phyloP scores from a whole-genome alignment of 92 coral and sea anemone species.

The Muricea muricata region DNA sequence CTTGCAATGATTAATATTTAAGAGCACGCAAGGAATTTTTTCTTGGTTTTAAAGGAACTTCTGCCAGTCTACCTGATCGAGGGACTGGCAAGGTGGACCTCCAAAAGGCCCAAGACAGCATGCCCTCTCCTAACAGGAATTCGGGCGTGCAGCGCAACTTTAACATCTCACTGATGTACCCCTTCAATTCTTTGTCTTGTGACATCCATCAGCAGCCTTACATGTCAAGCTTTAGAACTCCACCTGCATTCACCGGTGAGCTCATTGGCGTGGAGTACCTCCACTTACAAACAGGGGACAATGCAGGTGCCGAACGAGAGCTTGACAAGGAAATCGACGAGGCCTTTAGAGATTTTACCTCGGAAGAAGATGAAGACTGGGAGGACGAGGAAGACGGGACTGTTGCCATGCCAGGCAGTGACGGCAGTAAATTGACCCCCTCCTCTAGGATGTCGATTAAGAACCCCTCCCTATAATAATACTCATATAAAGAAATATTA shows the following conservation, averaged over 20 bases:
- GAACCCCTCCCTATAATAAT: no score
- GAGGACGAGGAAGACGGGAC: constrained; percentile 23
- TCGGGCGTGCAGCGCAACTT: constrained; percentile 22
- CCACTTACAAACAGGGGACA: constrained; percentile 37
- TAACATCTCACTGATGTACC: constrained; percentile 6
- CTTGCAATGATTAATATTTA: no score
- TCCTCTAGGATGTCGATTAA: no score
- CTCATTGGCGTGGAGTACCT: constrained; percentile 50
- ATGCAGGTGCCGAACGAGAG: not conserved
- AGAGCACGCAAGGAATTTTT: no score
- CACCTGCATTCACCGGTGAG: constrained; percentile 34
- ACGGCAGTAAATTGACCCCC: not conserved
- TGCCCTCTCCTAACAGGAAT: no score
- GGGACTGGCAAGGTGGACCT: constrained; percentile 61
- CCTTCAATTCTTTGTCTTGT: constrained; percentile 24
- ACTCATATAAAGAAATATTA: no score
- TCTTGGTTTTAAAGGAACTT: no score
- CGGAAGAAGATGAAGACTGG: constrained; percentile 17
- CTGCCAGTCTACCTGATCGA: constrained; percentile 69
- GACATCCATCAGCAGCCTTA: not conserved
- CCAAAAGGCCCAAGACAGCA: not conserved
- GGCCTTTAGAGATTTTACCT: constrained; percentile 6
- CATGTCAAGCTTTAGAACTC: constrained; percentile 5
- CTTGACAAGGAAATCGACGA: constrained; percentile 23
- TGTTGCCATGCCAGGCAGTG: not conserved